phyloP scores from a whole-genome alignment of 2,888 invertebrate genomes.

The Bugula neritina region DNA sequence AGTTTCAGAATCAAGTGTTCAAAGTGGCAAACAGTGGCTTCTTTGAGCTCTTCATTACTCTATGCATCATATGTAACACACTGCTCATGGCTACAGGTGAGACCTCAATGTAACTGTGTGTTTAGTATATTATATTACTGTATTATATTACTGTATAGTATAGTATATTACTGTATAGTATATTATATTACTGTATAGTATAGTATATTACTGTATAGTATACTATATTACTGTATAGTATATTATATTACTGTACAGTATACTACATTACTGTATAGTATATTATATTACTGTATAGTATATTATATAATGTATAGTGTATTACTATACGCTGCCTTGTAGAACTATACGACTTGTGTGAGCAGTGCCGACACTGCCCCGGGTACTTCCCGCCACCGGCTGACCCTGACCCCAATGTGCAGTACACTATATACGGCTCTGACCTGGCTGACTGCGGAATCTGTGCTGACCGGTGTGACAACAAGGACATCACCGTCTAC shows the following conservation, averaged over 20 bases:
- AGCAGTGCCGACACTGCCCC: slow-evolving; percentile 11
- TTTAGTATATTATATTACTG: no score
- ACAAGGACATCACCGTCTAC: slow-evolving; percentile 1
- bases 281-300: no score
- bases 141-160: no score
- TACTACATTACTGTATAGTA: no score
- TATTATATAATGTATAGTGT: no score
- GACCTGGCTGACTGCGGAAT: slow-evolving; percentile 2
- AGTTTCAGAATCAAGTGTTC: slow-evolving; percentile 74
- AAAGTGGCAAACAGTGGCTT: slow-evolving; percentile 79
- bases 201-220: no score
- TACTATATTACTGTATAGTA: no score
- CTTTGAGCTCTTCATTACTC: slow-evolving; percentile 87
- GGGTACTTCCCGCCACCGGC: neutral
- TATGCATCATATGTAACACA: slow-evolving; percentile 89
- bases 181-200: no score
- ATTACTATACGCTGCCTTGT: no score
- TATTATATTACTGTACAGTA: no score
- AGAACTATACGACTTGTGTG: slow-evolving; percentile 17
- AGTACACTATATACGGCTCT: neutral
- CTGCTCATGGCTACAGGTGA: slow-evolving; percentile 69
- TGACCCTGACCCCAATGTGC: neutral
- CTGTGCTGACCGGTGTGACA: slow-evolving; percentile 6
- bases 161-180: no score
- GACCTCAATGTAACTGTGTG: neutral